Conservation (phyloP, 1,140 invertebrate genomes). For the Chymomyza costata region DNA sequence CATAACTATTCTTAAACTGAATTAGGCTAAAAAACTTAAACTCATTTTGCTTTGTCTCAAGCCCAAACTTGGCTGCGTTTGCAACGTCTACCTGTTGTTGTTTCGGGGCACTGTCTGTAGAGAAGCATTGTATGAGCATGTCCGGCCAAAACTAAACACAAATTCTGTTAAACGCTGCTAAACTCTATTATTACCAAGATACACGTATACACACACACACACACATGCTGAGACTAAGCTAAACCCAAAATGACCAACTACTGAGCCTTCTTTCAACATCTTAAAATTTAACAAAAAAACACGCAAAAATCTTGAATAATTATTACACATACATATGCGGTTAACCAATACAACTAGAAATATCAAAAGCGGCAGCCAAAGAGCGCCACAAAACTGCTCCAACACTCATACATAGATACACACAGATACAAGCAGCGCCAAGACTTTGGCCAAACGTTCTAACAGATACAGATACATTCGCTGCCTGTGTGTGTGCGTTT, state of each 20-base stretch:
- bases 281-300: too few species aligned
- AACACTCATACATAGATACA: conserved; percentile 8
- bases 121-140: too few species aligned
- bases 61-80: too few species aligned
- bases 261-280: too few species aligned
- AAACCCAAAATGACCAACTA: conserved; percentile 32
- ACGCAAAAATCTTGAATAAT: conserved; percentile 64
- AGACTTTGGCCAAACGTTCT: conserved; percentile 60
- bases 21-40: too few species aligned
- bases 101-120: too few species aligned
- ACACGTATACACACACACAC: conserved; percentile 20
- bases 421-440: conserved; percentile 25
- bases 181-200: conserved; percentile 26
- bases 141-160: too few species aligned
- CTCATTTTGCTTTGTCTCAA: too few species aligned
- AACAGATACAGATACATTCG: conserved; percentile 20
- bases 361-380: conserved; percentile 6
- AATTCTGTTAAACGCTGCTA: conserved; percentile 26
- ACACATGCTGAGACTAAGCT: conserved; percentile 21
- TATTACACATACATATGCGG: conserved; percentile 59
- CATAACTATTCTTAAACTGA: too few species aligned
- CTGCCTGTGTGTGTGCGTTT: conserved; percentile 19
- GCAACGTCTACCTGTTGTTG: too few species aligned
- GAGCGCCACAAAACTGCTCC: conserved; percentile 12
- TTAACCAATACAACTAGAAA: conserved; percentile 29